Conservation (phyloP, 2,888 invertebrate species). For the Agrenia bidenticulata region DNA sequence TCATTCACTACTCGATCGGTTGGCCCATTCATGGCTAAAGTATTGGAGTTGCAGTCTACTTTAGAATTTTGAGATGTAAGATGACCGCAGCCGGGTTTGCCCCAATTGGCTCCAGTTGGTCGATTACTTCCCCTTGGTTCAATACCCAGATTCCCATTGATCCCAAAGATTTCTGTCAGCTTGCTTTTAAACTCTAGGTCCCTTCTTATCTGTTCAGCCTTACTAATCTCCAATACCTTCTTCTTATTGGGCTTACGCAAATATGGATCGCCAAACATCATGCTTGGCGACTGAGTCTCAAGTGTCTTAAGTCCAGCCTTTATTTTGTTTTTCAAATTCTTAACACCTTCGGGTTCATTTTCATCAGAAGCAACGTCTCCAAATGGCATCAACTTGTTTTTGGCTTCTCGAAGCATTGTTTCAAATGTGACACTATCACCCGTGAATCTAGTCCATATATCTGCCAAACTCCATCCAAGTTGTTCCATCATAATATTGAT, state of each 20-base stretch:
- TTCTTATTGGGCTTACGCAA: no score
- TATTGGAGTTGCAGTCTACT: no score
- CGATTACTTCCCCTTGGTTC: no score
- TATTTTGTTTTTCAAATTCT: not conserved
- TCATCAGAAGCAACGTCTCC: not conserved
- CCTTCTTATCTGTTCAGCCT: no score
- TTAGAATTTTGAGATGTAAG: slow-evolving; percentile 1
- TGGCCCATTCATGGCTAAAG: not conserved
- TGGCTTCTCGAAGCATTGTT: not conserved
- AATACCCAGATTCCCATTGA: not conserved
- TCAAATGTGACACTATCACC: slow-evolving; percentile 31
- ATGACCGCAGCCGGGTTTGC: not conserved
- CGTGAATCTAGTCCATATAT: slow-evolving; percentile 39
- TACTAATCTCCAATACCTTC: no score
- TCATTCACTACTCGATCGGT: no score
- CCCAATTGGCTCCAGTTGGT: not conserved
- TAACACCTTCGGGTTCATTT: not conserved
- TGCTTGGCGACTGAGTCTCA: no score
- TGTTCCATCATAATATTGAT: slow-evolving; percentile 45
- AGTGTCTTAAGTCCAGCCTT: not conserved
- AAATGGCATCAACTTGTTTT: not conserved
- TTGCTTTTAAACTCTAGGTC: no score
- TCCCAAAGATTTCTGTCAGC: not conserved
- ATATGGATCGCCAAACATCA: no score
- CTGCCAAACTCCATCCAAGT: slow-evolving; percentile 44